Evolutionary conservation across 2,888 invertebrate genomes (phyloP), one percentile per base, ranked within the genome.

Genomic region (Pinctada fucata): DNA sequence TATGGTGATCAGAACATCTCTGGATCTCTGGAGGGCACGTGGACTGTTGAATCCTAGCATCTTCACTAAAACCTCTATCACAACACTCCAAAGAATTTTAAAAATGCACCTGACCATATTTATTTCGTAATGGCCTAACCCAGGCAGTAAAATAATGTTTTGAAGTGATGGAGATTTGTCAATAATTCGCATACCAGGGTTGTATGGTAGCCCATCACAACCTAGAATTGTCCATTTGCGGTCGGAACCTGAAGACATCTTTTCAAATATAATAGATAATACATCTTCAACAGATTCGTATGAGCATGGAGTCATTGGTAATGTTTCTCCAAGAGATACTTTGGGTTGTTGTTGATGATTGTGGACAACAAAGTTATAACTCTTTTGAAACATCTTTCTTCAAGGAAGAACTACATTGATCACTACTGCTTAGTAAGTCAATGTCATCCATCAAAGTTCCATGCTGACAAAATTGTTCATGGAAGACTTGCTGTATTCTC

Each of bases 51-150:
- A 80, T 13, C 80, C 80, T 6, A 75, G 10, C 64, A 78, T 31
- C n/a, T 80, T 80, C 2, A 65, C 72, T 1, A 78, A 13, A 52
- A 72, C 72, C n/a, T 75, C 58, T 5, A 80, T 16, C 2, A 10
- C 66, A n/a, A 75, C 75, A 31, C 73, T 72, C 78, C 78, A 70
- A 2, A 78, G 10, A 8, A 80, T 47, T 69, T 70, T 74, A 50
- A 77, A 78, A 1, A 75, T 5, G 5, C 52, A 67, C 31, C 70
- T 58, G 2, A 70, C 50, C 51, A 72, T 72, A n/a, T 81, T 78
- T 4, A 81, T 81, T 50, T 81, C 75, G 51, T 69, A 76, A 49
- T 81, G 81, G 2, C 78, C 81, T 31, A 78, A 58, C 13, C 81
- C 81, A 69, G 71, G 72, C 45, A 68, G 3, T 2, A 77, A 8